These are phyloP conservation scores for Moxostoma hubbsi DNA, from an alignment of 2,797 vertebrate species.

Conservation along the genomic window DNA sequence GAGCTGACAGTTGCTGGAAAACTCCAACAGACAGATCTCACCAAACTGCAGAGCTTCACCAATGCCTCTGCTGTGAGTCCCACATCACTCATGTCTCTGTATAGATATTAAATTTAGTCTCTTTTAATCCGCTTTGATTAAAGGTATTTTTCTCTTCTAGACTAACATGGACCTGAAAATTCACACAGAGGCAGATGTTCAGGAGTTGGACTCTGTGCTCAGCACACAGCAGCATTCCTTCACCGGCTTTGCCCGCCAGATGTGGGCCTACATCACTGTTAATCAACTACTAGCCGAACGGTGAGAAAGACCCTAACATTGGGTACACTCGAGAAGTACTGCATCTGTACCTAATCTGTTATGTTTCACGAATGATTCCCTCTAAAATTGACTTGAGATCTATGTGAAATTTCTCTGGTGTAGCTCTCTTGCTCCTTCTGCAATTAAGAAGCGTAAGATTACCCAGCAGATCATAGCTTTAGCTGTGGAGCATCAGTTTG, in stretches of 20 bases:
- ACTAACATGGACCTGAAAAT: conserved; percentile 80
- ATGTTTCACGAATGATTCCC: too few relatives aligned
- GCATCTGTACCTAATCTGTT: too few relatives aligned
- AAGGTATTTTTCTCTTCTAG: conserved; percentile 26
- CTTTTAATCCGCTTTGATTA: background rate
- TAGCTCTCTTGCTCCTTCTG: conserved; percentile 80
- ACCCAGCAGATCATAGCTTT: conserved; percentile 81
- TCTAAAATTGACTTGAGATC: background rate
- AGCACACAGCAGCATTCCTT: conserved; percentile 85
- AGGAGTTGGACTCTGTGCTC: conserved; percentile 77
- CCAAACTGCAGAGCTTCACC: conserved; percentile 80
- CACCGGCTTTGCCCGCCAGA: conserved; percentile 87
- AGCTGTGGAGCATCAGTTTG: conserved; percentile 90
- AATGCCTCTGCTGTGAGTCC: conserved; percentile 86
- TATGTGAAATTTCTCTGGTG: background rate
- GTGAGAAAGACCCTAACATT: conserved; percentile 69
- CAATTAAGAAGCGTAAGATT: conserved; percentile 79
- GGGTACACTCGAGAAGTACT: background rate
- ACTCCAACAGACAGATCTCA: conserved; percentile 73
- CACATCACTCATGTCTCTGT: background rate
- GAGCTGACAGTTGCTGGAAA: conserved; percentile 95
- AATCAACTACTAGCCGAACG: conserved; percentile 92
- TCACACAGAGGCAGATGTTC: conserved; percentile 78
- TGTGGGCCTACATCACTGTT: conserved; percentile 96
- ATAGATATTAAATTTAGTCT: too few relatives aligned